phyloP scores from a whole-genome alignment of 2,113 vertebrate species.

The Hydropotes inermis region DNA sequence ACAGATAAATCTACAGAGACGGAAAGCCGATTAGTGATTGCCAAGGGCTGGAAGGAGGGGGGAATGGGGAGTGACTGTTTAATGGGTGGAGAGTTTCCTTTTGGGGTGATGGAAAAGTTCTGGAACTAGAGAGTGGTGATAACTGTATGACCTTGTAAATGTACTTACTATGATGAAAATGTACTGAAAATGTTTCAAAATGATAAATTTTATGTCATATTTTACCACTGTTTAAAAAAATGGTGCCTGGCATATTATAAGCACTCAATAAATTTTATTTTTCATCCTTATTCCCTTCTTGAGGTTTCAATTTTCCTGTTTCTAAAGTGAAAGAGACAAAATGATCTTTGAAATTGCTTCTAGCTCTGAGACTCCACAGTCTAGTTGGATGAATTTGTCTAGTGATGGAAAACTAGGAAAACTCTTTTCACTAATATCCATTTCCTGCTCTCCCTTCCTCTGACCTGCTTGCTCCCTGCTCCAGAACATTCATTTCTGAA shows the following conservation, averaged over 20 bases:
- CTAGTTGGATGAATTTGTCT: neutral
- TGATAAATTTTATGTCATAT: neutral
- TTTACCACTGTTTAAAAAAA: neutral
- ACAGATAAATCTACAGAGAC: neutral
- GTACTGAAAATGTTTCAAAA: neutral
- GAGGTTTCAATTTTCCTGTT: neutral
- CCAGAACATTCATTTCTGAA: neutral
- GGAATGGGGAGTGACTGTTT: no score
- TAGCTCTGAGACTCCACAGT: neutral
- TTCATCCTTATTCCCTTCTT: neutral
- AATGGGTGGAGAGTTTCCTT: neutral
- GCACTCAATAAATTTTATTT: neutral
- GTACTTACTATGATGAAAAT: neutral
- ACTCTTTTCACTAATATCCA: neutral
- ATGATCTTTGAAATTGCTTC: neutral
- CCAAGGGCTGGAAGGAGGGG: neutral
- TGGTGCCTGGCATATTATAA: neutral
- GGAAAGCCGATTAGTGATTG: neutral
- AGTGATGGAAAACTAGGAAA: neutral
- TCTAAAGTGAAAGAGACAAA: neutral
- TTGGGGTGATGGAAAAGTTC: neutral
- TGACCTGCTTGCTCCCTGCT: neutral
- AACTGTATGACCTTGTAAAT: neutral
- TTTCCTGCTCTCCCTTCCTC: neutral
- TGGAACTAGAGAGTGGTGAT: neutral